A percentile compares a stretch with the other conserved stretches of the same genome.
Evolutionary conservation across 2,797 vertebrate genomes (phyloP).

Genomic region (Geotrypetes seraphini): DNA sequence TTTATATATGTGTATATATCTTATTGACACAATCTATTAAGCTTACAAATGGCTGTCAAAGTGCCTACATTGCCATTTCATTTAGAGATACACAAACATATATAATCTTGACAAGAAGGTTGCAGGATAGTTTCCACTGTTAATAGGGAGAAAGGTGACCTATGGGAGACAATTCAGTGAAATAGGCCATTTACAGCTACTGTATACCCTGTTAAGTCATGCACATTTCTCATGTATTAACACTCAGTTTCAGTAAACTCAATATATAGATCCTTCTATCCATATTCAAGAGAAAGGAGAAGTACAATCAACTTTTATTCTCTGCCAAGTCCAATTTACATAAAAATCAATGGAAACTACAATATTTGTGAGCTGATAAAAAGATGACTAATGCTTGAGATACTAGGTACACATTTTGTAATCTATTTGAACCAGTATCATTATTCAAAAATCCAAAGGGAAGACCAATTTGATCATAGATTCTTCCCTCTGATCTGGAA

Average conservation of each 20-base stretch:
- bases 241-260: constrained; percentile 31
- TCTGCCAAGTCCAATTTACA: constrained; percentile 19
- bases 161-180: too few relatives aligned
- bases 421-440: constrained; percentile 13
- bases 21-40: too few relatives aligned
- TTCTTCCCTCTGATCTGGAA: constrained; percentile 8
- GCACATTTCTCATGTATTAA: too few relatives aligned
- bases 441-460: constrained; percentile 7
- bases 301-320: constrained; percentile 25
- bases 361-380: constrained; percentile 28
- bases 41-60: too few relatives aligned
- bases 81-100: too few relatives aligned
- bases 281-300: constrained; percentile 4
- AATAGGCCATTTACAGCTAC: too few relatives aligned
- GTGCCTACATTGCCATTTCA: too few relatives aligned
- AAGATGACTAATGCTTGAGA: constrained; percentile 8
- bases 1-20: too few relatives aligned
- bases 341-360: constrained; percentile 29
- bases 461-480: constrained; percentile 16
- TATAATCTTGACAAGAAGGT: too few relatives aligned
- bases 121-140: too few relatives aligned
- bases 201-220: too few relatives aligned
- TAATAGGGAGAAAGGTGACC: too few relatives aligned
- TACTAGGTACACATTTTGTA: constrained; percentile 18
- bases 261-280: constrained; percentile 20